Evolutionary conservation across 2,113 vertebrate species (phyloP), one percentile per base, ranked within the genome.

Genomic region (Hemichromis elongatus): DNA sequence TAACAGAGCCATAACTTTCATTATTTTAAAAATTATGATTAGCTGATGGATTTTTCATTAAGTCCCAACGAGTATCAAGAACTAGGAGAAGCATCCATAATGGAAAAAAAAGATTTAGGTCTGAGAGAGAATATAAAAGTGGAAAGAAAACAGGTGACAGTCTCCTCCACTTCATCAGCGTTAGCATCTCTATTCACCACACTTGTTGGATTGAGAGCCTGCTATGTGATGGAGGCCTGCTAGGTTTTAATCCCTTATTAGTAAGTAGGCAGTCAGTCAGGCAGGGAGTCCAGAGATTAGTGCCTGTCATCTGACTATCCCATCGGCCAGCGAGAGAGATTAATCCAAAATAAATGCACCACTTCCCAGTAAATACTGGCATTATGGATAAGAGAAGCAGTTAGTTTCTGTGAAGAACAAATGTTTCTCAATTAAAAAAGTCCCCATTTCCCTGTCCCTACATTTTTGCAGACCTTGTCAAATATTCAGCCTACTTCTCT

Each of bases 291-390:
- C 73, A 54, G 90, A 91, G 94, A 94, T 95, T 95, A 95, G 84
- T 45, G 90, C 6, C 86, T 86, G 92, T 93, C 90, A 95, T 90
- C 90, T 94, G 94, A 93, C 94, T 63, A 57, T 57, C 45, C 77
- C 2, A 45, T 70, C 13, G 19, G 85, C 91, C 86, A 89, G 88
- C 3, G 40, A 81, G 83, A 28, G 77, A 89, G 90, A 92, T 92
- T 94, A 94, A 80, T 84, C 75, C 5, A 24, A 88, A 91, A 92
- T 90, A 88, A 90, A 92, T 77, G 82, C 80, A 90, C 77, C 70
- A 77, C 80, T 88, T 89, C 75, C 54, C 53, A 3, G 81, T 91
- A 86, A 92, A 91, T 79, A 82, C 5, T 81, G 83, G 52, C 37
- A 86, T 70, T 80, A 70, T 12, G 52, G 59, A 33, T n/a, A 42